Evolutionary conservation across 1,140 invertebrate genomes (phyloP).

Genomic region (Brachionus paranguensis): DNA sequence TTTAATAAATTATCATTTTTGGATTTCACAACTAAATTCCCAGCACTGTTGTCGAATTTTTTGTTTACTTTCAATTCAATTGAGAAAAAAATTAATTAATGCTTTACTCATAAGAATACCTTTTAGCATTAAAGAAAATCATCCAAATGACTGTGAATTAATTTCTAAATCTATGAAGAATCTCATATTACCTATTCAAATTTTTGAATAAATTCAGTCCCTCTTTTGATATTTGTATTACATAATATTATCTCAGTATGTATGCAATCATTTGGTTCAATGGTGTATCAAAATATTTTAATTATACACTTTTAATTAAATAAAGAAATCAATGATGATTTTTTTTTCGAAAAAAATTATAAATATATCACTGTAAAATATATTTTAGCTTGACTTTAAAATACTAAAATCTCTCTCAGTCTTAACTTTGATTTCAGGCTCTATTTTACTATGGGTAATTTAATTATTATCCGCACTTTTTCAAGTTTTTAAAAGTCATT

Average conservation of each 20-base stretch:
- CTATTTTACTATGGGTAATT: not conserved
- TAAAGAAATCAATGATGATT: not conserved
- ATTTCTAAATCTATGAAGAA: not conserved
- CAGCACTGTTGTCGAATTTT: not conserved
- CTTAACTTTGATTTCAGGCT: not conserved
- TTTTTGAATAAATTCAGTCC: not conserved
- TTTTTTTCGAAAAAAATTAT: not conserved
- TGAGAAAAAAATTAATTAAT: no score
- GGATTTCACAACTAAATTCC: not conserved
- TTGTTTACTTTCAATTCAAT: no score
- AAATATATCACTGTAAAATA: not conserved
- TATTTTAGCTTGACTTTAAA: not conserved
- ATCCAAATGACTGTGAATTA: not conserved
- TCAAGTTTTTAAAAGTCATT: not conserved
- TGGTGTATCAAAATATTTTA: not conserved
- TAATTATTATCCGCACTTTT: constrained; percentile 1
- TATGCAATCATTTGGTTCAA: not conserved
- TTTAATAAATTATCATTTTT: no score
- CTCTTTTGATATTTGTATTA: not conserved
- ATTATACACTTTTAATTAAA: not conserved
- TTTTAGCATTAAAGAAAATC: not conserved
- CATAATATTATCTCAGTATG: constrained; percentile 24
- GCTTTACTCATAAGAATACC: not conserved
- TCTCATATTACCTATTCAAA: not conserved
- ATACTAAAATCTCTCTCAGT: not conserved